Base-by-base conservation (phyloP, 2,113 vertebrate species). In the Nycticebus coucang region DNA sequence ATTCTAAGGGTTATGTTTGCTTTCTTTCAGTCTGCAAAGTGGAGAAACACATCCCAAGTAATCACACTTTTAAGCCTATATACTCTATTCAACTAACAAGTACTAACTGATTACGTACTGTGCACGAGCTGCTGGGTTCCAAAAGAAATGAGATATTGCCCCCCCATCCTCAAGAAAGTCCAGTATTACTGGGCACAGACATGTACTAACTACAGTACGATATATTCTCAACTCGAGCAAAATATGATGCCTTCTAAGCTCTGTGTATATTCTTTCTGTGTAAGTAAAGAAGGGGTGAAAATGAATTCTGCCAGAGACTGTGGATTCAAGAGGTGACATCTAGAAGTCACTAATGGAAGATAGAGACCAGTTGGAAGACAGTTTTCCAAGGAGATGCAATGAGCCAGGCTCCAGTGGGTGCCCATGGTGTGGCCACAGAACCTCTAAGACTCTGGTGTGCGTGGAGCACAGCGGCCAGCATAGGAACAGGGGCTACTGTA, bases 361-460 rank as follows among this genome's bases (percentile, higher is more conserved):
- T 11, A 0, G 3, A 15, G 45, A 50, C 45, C 45, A 5, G 50
- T 1, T 19, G 22, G 3, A 30, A 50, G 35, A 50, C 13, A 24
- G 14, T 26, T 80, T 86, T 19, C 74, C 19, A 35, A 21, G 28
- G 68, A 50, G 45, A 59, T 0, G 0, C 13, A 41, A 7, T 4
- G 11, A 53, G 50, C 15, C 4, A 0, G 66, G 45, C 3, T 1
- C 28, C 0, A 10, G 4, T 2, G 1, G 41, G 15, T 10, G 12
- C 6, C 6, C 2, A 0, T 8, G 13, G 35, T 1, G 0, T 41
- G 60, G n/a, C 35, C 9, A 0, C 5, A n/a, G 68, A 53, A 22
- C 22, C 22, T 57, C 50, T 11, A 17, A 30, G 5, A 26, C 26
- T 22, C 8, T 5, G 2, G n/a, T 12, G 41, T 55, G 22, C 7